These are phyloP conservation scores for Acanthisitta chloris DNA, from an alignment of 2,113 vertebrate species.

Conservation along the genomic window DNA sequence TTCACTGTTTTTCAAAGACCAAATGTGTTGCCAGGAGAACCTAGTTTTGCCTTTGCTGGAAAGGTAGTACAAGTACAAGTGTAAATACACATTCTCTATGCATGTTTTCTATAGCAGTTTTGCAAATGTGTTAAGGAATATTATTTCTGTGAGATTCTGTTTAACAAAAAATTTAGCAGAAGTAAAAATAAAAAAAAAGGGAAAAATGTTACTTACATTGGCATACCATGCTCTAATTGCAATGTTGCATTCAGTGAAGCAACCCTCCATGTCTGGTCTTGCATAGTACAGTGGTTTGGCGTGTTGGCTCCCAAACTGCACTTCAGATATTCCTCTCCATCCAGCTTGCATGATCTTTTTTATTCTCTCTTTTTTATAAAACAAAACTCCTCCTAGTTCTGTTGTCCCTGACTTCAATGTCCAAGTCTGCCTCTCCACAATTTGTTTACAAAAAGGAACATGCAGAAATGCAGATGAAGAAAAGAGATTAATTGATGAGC, in stretches of 20 bases:
- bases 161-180: neutral
- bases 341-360: no score
- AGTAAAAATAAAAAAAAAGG: neutral
- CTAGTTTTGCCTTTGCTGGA: neutral
- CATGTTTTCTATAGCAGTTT: neutral
- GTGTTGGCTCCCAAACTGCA: neutral
- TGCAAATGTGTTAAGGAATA: neutral
- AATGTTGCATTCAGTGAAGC: neutral
- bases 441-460: neutral
- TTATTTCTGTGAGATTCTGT: neutral
- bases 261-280: neutral
- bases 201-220: neutral
- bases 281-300: neutral
- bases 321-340: neutral
- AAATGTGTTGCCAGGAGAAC: neutral
- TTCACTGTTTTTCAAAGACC: neutral
- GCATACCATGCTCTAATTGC: fast-evolving
- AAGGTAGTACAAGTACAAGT: neutral
- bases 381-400: neutral
- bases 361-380: neutral
- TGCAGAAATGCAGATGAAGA: neutral
- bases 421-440: neutral
- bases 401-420: neutral
- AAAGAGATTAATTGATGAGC: neutral
- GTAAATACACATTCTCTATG: neutral